Evolutionary conservation across 2,888 invertebrate species (phyloP).

Genomic region (Caenorhabditis afra): DNA sequence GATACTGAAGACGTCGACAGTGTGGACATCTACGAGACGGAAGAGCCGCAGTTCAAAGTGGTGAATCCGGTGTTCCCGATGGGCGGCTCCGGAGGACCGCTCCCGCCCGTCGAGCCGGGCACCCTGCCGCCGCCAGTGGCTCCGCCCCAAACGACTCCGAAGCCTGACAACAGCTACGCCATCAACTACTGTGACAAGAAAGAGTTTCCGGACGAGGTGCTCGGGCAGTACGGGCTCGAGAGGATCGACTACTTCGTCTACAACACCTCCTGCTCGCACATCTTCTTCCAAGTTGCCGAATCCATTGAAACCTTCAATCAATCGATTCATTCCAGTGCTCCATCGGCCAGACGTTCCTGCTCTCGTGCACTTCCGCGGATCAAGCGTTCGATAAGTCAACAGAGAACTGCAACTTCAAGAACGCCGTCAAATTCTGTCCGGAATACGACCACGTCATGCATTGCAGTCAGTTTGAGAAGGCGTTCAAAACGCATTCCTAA

Average conservation of each 20-base stretch:
- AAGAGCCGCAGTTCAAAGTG: slow-evolving; percentile 57
- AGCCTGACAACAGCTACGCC: slow-evolving; percentile 67
- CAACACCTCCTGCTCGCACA: slow-evolving; percentile 75
- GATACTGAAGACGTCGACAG: slow-evolving; percentile 38
- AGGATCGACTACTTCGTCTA: slow-evolving; percentile 78
- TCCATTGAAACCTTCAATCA: background rate
- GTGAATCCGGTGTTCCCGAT: slow-evolving; percentile 48
- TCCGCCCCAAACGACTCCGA: slow-evolving; percentile 47
- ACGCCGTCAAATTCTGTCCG: slow-evolving; percentile 76
- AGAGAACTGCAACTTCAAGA: slow-evolving; percentile 76
- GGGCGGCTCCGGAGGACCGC: slow-evolving; percentile 5
- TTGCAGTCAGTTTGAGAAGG: slow-evolving; percentile 80
- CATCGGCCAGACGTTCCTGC: slow-evolving; percentile 77
- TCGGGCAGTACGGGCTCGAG: slow-evolving; percentile 68
- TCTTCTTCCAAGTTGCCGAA: slow-evolving; percentile 72
- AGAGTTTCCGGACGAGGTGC: slow-evolving; percentile 69
- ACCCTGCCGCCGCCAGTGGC: slow-evolving; percentile 43
- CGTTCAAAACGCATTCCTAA: too few species aligned
- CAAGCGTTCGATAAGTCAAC: slow-evolving; percentile 78
- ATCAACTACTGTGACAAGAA: slow-evolving; percentile 76
- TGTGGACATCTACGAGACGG: slow-evolving; percentile 42
- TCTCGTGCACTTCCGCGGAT: slow-evolving; percentile 72
- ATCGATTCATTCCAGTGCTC: slow-evolving; percentile 69
- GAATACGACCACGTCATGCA: slow-evolving; percentile 79
- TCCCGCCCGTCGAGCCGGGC: slow-evolving; percentile 15